Conservation (phyloP, 2,888 invertebrate species). For the Eudasyphora cyanicolor region DNA sequence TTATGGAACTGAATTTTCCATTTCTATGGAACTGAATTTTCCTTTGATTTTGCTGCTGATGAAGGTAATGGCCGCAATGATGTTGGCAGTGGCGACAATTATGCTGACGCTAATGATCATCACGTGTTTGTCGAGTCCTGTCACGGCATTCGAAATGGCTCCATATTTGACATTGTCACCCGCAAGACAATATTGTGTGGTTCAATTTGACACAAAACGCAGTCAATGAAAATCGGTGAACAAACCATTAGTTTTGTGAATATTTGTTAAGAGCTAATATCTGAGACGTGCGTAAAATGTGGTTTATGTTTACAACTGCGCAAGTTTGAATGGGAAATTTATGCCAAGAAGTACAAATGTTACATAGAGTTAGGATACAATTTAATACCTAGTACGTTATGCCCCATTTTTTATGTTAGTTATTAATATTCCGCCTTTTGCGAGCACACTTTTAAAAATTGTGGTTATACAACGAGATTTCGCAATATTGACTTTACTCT, state of each 20-base stretch:
- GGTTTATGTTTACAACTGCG: neutral
- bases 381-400: too few species aligned
- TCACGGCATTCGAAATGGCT: neutral
- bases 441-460: too few species aligned
- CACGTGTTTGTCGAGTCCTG: constrained; percentile 2
- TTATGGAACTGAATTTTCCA: too few species aligned
- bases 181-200: neutral
- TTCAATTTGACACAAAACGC: neutral
- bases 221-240: neutral
- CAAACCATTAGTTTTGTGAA: neutral
- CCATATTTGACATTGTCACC: neutral
- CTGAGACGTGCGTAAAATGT: neutral
- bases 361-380: too few species aligned
- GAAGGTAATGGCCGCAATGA: neutral
- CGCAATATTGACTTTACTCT: too few species aligned
- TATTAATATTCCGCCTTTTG: too few species aligned
- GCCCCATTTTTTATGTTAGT: too few species aligned
- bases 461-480: too few species aligned
- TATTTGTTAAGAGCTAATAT: neutral
- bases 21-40: neutral
- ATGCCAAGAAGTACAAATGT: too few species aligned
- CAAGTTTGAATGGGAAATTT: too few species aligned
- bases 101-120: neutral
- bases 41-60: neutral
- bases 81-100: neutral